These are phyloP conservation scores for Drosophila auraria DNA, from an alignment of 1,140 invertebrate species.

Conservation along the genomic window DNA sequence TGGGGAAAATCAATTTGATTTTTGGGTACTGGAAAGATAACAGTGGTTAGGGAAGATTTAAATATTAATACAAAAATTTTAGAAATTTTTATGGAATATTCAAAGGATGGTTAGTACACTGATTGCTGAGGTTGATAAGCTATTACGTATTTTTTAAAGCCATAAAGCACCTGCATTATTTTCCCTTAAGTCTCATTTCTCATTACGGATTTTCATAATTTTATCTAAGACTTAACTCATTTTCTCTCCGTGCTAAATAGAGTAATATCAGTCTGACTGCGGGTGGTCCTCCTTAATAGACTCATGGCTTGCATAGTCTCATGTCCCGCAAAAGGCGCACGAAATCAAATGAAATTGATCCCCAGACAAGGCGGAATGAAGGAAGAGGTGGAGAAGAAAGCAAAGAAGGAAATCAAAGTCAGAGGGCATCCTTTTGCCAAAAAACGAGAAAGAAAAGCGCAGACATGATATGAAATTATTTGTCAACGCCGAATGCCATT, in stretches of 20 bases:
- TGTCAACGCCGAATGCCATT: slow-evolving; percentile 81
- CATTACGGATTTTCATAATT: no score
- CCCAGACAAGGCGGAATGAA: slow-evolving; percentile 17
- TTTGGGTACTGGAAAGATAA: not conserved
- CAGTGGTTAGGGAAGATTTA: not conserved
- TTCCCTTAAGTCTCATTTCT: no score
- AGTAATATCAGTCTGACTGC: slow-evolving; percentile 10
- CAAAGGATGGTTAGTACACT: no score
- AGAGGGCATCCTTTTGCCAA: slow-evolving; percentile 29
- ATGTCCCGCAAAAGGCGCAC: slow-evolving; percentile 31
- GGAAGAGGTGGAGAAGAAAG: not conserved
- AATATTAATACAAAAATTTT: no score
- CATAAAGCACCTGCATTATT: no score
- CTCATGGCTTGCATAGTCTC: slow-evolving; percentile 38
- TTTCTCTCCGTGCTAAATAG: slow-evolving; percentile 9
- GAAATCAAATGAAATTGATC: slow-evolving; percentile 80
- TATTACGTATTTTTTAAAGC: no score
- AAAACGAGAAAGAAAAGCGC: slow-evolving; percentile 41
- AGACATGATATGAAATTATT: slow-evolving; percentile 84
- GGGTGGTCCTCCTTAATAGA: slow-evolving; percentile 45
- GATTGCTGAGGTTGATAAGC: no score
- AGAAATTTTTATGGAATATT: no score
- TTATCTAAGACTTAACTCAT: not conserved
- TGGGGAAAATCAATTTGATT: not conserved
- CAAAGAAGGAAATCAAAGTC: slow-evolving; percentile 51